Conservation (phyloP, 2,113 vertebrate species). For the Misgurnus anguillicaudatus region DNA sequence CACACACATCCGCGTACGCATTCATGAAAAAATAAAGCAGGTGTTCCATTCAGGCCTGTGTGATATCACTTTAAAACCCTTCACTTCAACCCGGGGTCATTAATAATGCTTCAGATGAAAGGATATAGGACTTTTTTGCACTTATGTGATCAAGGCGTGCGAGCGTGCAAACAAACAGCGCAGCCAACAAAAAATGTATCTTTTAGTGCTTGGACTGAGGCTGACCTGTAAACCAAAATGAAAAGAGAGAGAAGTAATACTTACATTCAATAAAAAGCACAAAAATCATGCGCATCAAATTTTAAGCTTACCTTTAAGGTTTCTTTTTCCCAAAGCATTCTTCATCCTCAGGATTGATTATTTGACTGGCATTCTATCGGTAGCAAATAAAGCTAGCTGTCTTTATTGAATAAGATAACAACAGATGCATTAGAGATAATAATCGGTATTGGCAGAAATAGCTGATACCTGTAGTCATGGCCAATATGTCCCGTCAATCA, state of each 20-base stretch:
- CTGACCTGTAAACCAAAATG: conserved; percentile 45
- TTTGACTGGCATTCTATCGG: not conserved
- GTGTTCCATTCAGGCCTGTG: conserved; percentile 56
- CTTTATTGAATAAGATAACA: not conserved
- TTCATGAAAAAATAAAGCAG: conserved; percentile 67
- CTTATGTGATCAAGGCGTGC: conserved; percentile 57
- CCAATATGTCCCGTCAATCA: too few species aligned
- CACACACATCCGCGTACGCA: conserved; percentile 16
- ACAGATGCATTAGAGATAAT: not conserved
- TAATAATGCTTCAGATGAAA: conserved; percentile 68
- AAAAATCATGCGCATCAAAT: not conserved
- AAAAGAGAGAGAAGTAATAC: conserved; percentile 47
- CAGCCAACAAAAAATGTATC: conserved; percentile 53
- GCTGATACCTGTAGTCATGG: too few species aligned
- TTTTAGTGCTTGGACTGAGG: conserved; percentile 26
- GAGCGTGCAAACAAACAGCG: conserved; percentile 49
- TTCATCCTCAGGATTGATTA: not conserved
- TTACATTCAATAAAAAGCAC: not conserved
- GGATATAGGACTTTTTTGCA: conserved; percentile 57
- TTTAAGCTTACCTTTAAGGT: too few species aligned
- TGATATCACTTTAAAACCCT: conserved; percentile 38
- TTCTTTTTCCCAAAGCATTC: too few species aligned
- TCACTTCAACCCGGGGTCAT: conserved; percentile 61
- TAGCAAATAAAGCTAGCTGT: not conserved
- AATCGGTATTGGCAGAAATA: too few species aligned